A percentile compares a stretch with the other conserved stretches of the same genome.
Evolutionary conservation across 1,140 invertebrate species (phyloP).

Genomic region (Ylistrum balloti): DNA sequence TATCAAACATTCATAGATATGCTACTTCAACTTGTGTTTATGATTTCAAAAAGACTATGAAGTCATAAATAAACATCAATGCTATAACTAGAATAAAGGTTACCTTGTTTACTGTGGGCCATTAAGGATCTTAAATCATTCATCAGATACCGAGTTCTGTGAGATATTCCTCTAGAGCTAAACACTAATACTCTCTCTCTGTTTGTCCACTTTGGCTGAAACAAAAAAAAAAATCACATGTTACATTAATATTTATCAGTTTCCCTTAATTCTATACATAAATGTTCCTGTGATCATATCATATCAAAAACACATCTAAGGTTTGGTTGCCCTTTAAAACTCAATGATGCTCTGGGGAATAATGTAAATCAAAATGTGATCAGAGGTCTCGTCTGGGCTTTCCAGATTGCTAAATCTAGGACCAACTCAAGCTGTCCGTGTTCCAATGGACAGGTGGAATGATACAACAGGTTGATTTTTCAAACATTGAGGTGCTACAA

Average conservation of each 20-base stretch:
- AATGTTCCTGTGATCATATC: too few species aligned
- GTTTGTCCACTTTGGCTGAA: slow-evolving; percentile 90
- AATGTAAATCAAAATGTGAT: slow-evolving; percentile 51
- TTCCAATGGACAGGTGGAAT: slow-evolving; percentile 56
- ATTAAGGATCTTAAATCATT: slow-evolving; percentile 95
- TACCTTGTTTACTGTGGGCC: slow-evolving; percentile 93
- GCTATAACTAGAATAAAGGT: too few species aligned
- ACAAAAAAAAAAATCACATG: slow-evolving; percentile 46
- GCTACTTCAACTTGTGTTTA: too few species aligned
- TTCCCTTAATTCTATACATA: too few species aligned
- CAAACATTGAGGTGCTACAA: slow-evolving; percentile 52
- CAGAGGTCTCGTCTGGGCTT: slow-evolving; percentile 20
- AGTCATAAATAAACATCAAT: too few species aligned
- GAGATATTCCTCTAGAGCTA: slow-evolving; percentile 94
- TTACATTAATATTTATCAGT: too few species aligned
- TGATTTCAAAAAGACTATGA: too few species aligned
- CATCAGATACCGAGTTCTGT: slow-evolving; percentile 96
- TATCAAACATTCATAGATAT: too few species aligned
- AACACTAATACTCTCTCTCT: slow-evolving; percentile 96
- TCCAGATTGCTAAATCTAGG: slow-evolving; percentile 55
- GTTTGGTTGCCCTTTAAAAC: background rate
- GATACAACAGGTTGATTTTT: slow-evolving; percentile 53
- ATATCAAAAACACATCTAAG: too few species aligned
- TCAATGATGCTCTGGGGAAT: slow-evolving; percentile 51
- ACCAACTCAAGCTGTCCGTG: slow-evolving; percentile 52